A percentile compares a stretch with the other conserved stretches of the same genome.
Evolutionary conservation across 1,140 invertebrate species (phyloP).

Genomic region (Macrosteles quadrilineatus): DNA sequence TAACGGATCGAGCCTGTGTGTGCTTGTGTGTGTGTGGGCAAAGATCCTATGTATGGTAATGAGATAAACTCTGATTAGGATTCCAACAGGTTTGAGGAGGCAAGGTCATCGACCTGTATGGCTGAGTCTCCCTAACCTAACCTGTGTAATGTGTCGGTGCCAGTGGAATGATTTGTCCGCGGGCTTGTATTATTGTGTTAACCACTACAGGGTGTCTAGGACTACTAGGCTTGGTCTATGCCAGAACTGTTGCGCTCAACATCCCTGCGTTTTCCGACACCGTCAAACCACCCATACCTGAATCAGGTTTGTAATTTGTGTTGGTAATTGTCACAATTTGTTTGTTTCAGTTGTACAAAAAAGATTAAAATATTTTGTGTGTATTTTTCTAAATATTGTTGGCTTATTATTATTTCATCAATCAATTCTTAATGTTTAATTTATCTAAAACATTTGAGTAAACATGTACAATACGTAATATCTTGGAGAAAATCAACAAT

Average conservation of each 20-base stretch:
- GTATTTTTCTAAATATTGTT: too few species aligned
- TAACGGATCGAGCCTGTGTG: too few species aligned
- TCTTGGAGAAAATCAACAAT: too few species aligned
- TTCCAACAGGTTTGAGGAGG: conserved; percentile 22
- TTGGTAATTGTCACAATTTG: too few species aligned
- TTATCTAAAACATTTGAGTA: too few species aligned
- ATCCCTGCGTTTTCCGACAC: conserved; percentile 28
- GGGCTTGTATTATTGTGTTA: not conserved
- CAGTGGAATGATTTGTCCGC: not conserved
- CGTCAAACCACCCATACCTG: conserved; percentile 28
- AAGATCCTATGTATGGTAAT: conserved; percentile 13
- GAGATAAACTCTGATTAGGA: conserved; percentile 18
- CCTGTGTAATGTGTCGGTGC: not conserved
- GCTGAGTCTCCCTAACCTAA: not conserved
- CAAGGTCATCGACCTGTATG: not conserved
- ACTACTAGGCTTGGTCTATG: not conserved
- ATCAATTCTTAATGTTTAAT: too few species aligned
- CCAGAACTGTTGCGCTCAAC: not conserved
- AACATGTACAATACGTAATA: too few species aligned
- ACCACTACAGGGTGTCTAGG: not conserved
- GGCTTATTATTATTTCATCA: too few species aligned
- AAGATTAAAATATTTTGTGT: too few species aligned
- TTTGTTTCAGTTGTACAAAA: too few species aligned
- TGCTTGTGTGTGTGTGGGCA: not conserved
- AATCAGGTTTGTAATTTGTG: conserved; percentile 21